phyloP scores from a whole-genome alignment of 2,797 vertebrate species.

The Anabas testudineus region DNA sequence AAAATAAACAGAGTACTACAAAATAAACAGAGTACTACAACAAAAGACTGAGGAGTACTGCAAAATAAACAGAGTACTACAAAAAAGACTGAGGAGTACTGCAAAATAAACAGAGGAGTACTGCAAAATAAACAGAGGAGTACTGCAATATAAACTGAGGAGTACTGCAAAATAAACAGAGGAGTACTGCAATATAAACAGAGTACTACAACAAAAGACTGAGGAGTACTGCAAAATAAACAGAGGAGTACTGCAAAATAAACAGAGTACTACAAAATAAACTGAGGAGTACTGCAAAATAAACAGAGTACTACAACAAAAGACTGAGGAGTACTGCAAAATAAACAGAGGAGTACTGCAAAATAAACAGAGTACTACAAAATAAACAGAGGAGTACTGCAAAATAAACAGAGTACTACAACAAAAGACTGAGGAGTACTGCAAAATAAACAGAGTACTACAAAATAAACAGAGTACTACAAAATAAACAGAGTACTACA shows the following conservation, averaged over 20 bases:
- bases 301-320: no score
- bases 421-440: no score
- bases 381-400: slow-evolving; percentile 41
- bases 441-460: no score
- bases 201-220: not conserved
- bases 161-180: not conserved
- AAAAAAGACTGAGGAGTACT: no score
- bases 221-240: not conserved
- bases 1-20: no score
- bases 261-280: no score
- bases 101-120: not conserved
- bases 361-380: no score
- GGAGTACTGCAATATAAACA: no score
- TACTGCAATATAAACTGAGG: not conserved
- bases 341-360: slow-evolving; percentile 32
- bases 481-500: no score
- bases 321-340: slow-evolving; percentile 36
- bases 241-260: no score
- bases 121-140: not conserved
- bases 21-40: no score
- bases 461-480: slow-evolving; percentile 46
- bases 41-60: not conserved
- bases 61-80: not conserved
- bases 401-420: no score
- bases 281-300: not conserved